Conservation (phyloP, 2,113 vertebrate species). For the Piprites chloris region DNA sequence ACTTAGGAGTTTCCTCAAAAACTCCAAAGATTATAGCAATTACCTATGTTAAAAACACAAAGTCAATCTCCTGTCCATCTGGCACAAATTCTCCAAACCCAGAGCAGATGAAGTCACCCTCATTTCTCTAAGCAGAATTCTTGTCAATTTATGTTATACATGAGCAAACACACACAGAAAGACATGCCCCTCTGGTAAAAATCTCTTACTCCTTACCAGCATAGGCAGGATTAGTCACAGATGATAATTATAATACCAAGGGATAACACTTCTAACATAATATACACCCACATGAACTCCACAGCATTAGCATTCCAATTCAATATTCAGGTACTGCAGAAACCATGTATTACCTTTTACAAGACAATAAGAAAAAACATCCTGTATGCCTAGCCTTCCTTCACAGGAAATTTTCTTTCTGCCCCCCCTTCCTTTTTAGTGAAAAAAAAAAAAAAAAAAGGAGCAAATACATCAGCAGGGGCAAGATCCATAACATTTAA, state of each 20-base stretch:
- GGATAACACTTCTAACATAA: conserved; percentile 38
- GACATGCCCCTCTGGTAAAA: conserved; percentile 22
- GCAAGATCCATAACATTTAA: neutral
- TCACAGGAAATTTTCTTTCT: neutral
- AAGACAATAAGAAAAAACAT: neutral
- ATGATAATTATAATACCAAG: conserved; percentile 45
- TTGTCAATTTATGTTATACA: neutral
- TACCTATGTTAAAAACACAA: neutral
- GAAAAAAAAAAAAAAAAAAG: neutral
- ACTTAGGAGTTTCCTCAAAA: neutral
- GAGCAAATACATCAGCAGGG: neutral
- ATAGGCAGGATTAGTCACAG: conserved; percentile 44
- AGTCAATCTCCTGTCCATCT: neutral
- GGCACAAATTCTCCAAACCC: neutral
- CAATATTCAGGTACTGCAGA: conserved; percentile 1
- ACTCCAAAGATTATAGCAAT: neutral
- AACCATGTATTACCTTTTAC: neutral
- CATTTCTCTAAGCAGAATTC: neutral
- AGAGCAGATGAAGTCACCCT: neutral
- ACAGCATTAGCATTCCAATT: conserved; percentile 37
- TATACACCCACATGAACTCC: conserved; percentile 26
- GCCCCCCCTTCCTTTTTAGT: neutral
- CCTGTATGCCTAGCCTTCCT: neutral
- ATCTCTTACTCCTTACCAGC: neutral
- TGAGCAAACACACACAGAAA: neutral